Evolutionary conservation across 2,888 invertebrate genomes (phyloP), one percentile per base, ranked within the genome.

Genomic region (Trachelus stipa): DNA sequence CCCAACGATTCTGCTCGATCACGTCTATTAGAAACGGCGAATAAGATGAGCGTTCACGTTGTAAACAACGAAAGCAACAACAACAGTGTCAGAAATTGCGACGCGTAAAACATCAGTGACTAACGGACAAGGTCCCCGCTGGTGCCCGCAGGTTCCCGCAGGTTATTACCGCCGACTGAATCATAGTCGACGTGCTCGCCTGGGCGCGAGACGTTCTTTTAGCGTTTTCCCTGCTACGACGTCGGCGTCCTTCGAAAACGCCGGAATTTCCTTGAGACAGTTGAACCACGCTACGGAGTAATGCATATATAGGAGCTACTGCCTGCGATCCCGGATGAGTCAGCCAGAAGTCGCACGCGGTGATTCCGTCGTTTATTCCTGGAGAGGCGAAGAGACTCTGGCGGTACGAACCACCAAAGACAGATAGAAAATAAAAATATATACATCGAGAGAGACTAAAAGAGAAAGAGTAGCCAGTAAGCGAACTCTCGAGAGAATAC

Each of bases 331-430:
- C 83, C 81, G 79, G 80, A 82, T 87, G 86, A 86, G 81, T 87
- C 88, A 88, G 82, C 79, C 71, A 23, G 56, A 56, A 56, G 80
- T 76, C 80, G 74, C 76, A 83, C 84, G 83, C 84, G 79, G 86
- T 86, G 86, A 88, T 87, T 87, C 87, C 84, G 84, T 81, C 75
- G 81, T 86, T 84, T 88, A 88, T 88, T 88, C 86, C 87, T 82
- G 83, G 85, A 80, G 85, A 74, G 74, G 11, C 56, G 6, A 56
- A 23, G 56, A 56, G 40, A 15, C 40, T 23, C 4, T 23, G 40
- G 23, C 0, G 56, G 9, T 56, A 23, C 9, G 23, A 23, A 56
- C 23, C 23, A 56, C 23, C 23, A 23, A 56, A 56, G 23, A 23
- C 56, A 23, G 23, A 56, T 56, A 56, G 23, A 56, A 56, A 56